A percentile compares a stretch with the other conserved stretches of the same genome.
These are phyloP conservation scores for Sebastes minor DNA, from an alignment of 2,797 vertebrate species.

Conservation along the genomic window DNA sequence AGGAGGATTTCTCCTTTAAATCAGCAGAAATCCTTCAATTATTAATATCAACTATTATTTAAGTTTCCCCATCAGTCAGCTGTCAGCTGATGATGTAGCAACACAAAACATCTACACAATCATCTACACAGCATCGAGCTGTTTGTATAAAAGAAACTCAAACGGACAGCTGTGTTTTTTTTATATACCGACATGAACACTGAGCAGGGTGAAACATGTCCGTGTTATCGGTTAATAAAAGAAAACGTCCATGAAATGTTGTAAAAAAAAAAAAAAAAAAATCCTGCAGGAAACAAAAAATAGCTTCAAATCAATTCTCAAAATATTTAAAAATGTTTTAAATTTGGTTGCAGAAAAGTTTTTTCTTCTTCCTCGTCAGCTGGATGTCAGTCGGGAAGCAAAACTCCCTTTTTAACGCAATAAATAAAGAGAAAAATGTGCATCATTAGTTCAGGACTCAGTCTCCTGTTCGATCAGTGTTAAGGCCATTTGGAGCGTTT, in stretches of 20 bases:
- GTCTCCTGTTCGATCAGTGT: background rate
- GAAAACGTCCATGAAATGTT: background rate
- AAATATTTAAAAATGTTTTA: background rate
- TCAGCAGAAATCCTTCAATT: background rate
- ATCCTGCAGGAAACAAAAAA: background rate
- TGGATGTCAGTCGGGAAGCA: background rate
- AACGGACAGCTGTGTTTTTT: background rate
- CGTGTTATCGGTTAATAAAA: background rate
- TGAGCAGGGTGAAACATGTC: background rate
- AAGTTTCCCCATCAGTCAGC: background rate
- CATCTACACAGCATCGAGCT: background rate
- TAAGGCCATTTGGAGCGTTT: background rate
- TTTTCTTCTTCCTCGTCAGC: background rate
- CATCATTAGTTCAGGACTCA: background rate
- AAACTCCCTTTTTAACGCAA: background rate
- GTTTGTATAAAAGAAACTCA: conserved; percentile 5
- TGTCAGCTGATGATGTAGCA: background rate
- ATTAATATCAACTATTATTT: background rate
- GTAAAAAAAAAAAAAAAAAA: background rate
- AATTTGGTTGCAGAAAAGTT: background rate
- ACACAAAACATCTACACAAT: background rate
- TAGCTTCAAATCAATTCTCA: background rate
- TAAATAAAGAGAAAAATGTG: conserved; percentile 41
- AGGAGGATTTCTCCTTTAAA: background rate
- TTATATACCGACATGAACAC: background rate